Conservation (phyloP, 2,888 invertebrate genomes). For the Crepidodera aurea region DNA sequence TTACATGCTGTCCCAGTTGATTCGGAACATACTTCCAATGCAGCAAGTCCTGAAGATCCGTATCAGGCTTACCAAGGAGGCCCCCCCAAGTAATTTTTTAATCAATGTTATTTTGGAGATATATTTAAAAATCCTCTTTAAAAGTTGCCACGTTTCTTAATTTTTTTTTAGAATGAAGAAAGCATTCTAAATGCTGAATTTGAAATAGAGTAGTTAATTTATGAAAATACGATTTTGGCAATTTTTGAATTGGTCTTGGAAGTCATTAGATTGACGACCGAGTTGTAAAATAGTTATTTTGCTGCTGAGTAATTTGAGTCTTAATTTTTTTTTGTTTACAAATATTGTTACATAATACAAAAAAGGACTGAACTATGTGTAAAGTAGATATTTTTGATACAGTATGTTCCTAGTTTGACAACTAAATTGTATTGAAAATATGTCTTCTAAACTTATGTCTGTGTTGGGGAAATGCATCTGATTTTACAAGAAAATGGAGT, state of each 20-base stretch:
- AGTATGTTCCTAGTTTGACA: constrained; percentile 56
- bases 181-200: constrained; percentile 37
- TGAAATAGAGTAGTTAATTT: constrained; percentile 38
- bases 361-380: constrained; percentile 53
- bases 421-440: constrained; percentile 56
- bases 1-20: constrained; percentile 84
- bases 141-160: constrained; percentile 37
- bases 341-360: constrained; percentile 40
- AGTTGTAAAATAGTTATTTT: constrained; percentile 29
- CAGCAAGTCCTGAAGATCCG: constrained; percentile 87
- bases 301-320: constrained; percentile 27
- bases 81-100: constrained; percentile 69
- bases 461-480: constrained; percentile 19
- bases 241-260: constrained; percentile 29
- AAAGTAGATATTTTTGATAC: constrained; percentile 60
- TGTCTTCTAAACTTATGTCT: constrained; percentile 44
- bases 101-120: constrained; percentile 22
- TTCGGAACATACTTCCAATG: constrained; percentile 88
- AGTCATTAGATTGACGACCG: constrained; percentile 4
- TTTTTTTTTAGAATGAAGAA: constrained; percentile 28
- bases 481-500: constrained; percentile 7
- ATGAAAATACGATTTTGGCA: constrained; percentile 23
- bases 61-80: constrained; percentile 80
- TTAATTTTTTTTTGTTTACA: constrained; percentile 22
- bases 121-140: constrained; percentile 28